Base-by-base conservation (phyloP, 2,113 vertebrate genomes). In the Carassius auratus region DNA sequence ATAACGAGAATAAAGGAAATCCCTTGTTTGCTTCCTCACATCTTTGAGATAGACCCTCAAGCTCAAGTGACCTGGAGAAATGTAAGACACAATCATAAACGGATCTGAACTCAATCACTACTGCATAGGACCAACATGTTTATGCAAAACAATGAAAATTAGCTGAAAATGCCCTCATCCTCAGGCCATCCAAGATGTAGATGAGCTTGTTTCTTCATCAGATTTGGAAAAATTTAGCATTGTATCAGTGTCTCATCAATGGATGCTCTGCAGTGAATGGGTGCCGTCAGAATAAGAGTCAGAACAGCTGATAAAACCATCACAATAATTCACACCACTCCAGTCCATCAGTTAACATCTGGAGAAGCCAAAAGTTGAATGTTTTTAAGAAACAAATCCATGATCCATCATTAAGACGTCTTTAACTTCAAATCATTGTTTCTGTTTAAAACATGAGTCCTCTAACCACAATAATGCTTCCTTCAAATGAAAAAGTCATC, bases 61-160 rank as follows among this genome's bases (percentile, higher is more conserved):
- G 17, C n/a, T 5, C 79, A n/a, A 0, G 5, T 92, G 10, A 83
- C 42, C 17, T 94, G 94, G 94, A 83, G 92, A 86, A 95, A 94
- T 92, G 94, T 94, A 88, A 45, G 19, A 42, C 1, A 13, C 26
- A 9, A 1, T 48, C 7, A 0, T 23, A 48, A 48, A 48, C 19
- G 9, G 3, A 45, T 3, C 36, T 74, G 71, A 55, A 55, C 5
- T 0, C 15, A 55, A 1, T 1, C 6, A 30, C 19, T 59, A 59
- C 17, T 21, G 55, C 55, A 59, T 2, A 19, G 21, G 12, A 74
- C 38, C 38, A 73, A 8, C 69, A 17, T 36, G 69, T 55, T 55
- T 17, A 55, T 17, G 52, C 52, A 55, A 55, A 59, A 59, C 6
- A 59, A 59, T 59, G 55, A 21, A 21, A 8, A 5, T 59, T 21